Percentiles rank a stretch among this genome's conserved stretches.
These are phyloP conservation scores for Paramormyrops hopkinsi DNA, from an alignment of 2,797 vertebrate species.

Conservation along the genomic window DNA sequence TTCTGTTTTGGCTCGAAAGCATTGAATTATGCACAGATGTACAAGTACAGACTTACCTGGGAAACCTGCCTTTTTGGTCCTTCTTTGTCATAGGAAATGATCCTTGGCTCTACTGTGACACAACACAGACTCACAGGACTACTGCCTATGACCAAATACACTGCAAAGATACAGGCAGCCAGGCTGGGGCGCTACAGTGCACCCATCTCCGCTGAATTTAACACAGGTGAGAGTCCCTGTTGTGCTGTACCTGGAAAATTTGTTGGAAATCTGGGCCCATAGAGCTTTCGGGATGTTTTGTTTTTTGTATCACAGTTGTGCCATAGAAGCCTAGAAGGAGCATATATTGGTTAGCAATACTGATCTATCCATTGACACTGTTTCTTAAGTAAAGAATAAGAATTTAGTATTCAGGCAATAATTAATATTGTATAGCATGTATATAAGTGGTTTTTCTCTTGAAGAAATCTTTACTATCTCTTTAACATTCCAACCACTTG, in stretches of 20 bases:
- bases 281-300: neutral
- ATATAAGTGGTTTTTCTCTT: neutral
- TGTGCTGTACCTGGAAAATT: neutral
- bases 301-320: neutral
- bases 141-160: constrained; percentile 65
- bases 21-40: neutral
- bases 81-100: constrained; percentile 59
- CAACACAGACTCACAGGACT: constrained; percentile 68
- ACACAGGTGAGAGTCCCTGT: constrained; percentile 62
- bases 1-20: neutral
- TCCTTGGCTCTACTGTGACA: constrained; percentile 56
- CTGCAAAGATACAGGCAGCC: constrained; percentile 65
- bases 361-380: neutral
- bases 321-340: neutral
- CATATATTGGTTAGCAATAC: neutral
- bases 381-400: neutral
- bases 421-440: neutral
- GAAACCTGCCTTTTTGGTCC: neutral
- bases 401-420: neutral
- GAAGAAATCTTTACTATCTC: neutral
- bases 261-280: neutral
- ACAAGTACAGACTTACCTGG: neutral
- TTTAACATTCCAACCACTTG: neutral
- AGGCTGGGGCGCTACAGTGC: constrained; percentile 56
- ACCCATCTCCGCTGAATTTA: constrained; percentile 67